Percentiles rank a stretch among this genome's conserved stretches.
Conservation (phyloP, 2,797 vertebrate species). For the Fundulus diaphanus region DNA sequence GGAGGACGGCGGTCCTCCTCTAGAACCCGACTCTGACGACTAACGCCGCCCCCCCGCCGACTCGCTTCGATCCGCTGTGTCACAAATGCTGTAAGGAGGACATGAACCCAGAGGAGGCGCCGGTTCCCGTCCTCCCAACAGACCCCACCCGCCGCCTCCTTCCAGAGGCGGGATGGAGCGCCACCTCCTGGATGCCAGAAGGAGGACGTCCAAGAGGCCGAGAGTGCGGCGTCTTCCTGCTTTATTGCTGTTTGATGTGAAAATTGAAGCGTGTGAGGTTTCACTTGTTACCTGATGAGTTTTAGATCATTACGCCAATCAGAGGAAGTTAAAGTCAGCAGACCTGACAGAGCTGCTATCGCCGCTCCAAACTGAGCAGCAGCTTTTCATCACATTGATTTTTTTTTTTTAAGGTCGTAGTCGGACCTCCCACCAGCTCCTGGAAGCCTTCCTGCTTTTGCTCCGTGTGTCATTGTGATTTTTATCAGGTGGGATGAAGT, state of each 20-base stretch:
- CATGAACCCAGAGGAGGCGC: constrained; percentile 10
- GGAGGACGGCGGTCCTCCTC: constrained; percentile 82
- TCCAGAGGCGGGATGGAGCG: background rate
- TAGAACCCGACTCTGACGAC: constrained; percentile 70
- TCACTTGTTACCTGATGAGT: background rate
- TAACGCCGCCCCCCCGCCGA: constrained; percentile 40
- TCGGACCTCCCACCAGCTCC: too few relatives aligned
- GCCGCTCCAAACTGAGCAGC: background rate
- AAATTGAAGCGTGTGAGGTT: background rate
- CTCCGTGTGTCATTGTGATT: background rate
- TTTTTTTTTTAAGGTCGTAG: background rate
- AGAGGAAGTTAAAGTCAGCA: background rate
- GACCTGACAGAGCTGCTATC: background rate
- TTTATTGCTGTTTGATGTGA: constrained; percentile 1
- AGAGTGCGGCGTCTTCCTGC: background rate
- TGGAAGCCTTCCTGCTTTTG: background rate
- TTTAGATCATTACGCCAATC: background rate
- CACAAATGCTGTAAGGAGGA: constrained; percentile 21
- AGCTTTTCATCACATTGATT: background rate
- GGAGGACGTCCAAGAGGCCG: background rate
- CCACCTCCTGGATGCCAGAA: constrained; percentile 1
- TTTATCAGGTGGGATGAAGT: background rate
- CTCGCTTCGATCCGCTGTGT: constrained; percentile 32
- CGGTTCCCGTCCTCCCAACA: background rate
- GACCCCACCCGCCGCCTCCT: constrained; percentile 18